phyloP scores from a whole-genome alignment of 2,113 vertebrate genomes.

The Sisor rabdophorus region DNA sequence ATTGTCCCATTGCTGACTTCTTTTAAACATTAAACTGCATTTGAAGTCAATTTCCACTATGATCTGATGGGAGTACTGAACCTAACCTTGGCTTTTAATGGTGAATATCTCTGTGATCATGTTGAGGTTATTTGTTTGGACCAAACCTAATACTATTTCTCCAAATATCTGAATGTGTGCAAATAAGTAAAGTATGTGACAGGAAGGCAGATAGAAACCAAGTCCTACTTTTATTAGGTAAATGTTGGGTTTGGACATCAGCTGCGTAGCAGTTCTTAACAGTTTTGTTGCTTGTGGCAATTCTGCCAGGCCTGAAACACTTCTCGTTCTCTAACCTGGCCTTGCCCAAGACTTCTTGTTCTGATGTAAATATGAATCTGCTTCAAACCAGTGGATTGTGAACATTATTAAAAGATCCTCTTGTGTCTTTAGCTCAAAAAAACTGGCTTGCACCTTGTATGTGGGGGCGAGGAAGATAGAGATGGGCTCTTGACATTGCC shows the following conservation, averaged over 20 bases:
- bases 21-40: not conserved
- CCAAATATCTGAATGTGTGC: constrained; percentile 32
- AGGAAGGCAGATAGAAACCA: constrained; percentile 2
- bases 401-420: constrained; percentile 66
- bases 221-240: constrained; percentile 35
- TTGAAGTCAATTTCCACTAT: not conserved
- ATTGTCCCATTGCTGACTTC: not conserved
- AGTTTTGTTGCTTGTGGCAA: constrained; percentile 49
- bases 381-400: not conserved
- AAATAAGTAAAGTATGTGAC: constrained; percentile 28
- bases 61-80: not conserved
- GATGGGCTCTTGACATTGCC: constrained; percentile 86
- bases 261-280: constrained; percentile 43
- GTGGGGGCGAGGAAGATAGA: constrained; percentile 82
- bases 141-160: constrained; percentile 22
- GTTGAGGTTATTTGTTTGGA: constrained; percentile 22
- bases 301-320: constrained; percentile 32
- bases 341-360: constrained; percentile 6
- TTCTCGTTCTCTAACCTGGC: constrained; percentile 36
- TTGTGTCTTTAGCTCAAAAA: constrained; percentile 73
- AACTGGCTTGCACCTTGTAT: constrained; percentile 60
- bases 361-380: constrained; percentile 20
- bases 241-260: constrained; percentile 37
- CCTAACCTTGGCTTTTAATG: not conserved
- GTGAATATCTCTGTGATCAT: constrained; percentile 4